Evolutionary conservation across 2,888 invertebrate species (phyloP).

Genomic region (Disparrhopalites patrizii): DNA sequence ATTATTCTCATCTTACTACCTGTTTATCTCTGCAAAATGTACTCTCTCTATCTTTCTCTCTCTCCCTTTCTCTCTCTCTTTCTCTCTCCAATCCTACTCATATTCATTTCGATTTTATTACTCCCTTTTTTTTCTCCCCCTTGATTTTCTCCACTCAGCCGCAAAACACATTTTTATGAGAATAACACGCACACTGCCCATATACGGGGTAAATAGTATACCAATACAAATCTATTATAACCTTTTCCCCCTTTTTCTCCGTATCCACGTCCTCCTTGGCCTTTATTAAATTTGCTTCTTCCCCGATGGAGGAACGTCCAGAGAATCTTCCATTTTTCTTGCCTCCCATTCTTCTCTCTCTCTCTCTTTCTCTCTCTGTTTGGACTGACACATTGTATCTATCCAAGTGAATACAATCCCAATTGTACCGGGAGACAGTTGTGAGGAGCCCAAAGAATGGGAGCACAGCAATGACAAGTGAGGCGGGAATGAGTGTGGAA

Average conservation of each 20-base stretch:
- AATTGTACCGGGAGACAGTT: background rate
- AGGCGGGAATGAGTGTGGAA: too few species aligned
- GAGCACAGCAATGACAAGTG: too few species aligned
- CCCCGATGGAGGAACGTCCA: too few species aligned
- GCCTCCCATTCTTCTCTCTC: background rate
- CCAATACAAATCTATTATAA: background rate
- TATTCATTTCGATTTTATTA: slow-evolving; percentile 6
- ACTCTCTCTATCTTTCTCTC: slow-evolving; percentile 6
- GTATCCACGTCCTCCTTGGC: background rate
- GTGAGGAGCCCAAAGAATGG: background rate
- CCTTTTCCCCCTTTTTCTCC: background rate
- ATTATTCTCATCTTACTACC: slow-evolving; percentile 8
- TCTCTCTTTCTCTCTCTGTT: background rate
- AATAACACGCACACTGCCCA: too few species aligned
- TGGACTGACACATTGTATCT: background rate
- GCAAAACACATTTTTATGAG: too few species aligned
- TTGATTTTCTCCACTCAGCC: background rate
- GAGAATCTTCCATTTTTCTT: background rate
- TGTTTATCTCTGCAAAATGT: slow-evolving; percentile 5
- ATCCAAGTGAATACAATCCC: too few species aligned
- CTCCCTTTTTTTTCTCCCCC: background rate
- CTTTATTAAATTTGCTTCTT: background rate
- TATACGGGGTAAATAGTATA: too few species aligned
- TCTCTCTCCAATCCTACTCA: background rate
- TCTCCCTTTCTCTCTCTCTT: background rate